These are phyloP conservation scores for Desmophyllum pertusum DNA, from an alignment of 92 coral and sea anemone genomes.

Conservation along the genomic window DNA sequence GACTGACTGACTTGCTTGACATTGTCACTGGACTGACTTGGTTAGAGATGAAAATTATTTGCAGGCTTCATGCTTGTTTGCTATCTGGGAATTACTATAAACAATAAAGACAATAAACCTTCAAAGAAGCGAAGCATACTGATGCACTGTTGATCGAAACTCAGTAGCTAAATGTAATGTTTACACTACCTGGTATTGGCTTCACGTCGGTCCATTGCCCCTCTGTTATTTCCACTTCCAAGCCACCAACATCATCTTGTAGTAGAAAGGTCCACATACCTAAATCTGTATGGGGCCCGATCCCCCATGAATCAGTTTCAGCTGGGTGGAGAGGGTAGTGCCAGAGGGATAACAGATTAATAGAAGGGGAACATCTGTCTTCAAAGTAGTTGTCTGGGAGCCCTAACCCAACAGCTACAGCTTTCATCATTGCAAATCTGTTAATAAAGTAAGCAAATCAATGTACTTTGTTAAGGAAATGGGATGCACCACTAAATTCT, in stretches of 20 bases:
- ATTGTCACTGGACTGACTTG: too few relatives aligned
- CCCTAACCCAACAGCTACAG: background rate
- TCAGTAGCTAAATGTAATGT: background rate
- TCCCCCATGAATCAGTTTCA: constrained; percentile 63
- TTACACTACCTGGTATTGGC: constrained; percentile 57
- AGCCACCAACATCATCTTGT: constrained; percentile 81
- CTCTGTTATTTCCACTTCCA: constrained; percentile 60
- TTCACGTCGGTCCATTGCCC: constrained; percentile 71
- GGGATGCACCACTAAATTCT: too few relatives aligned
- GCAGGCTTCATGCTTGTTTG: too few relatives aligned
- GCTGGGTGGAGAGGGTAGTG: constrained; percentile 67
- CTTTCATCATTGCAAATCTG: constrained; percentile 3
- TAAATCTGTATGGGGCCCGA: constrained; percentile 78
- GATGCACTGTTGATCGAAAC: background rate
- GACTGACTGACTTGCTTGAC: too few relatives aligned
- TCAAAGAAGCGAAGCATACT: background rate
- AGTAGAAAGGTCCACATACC: constrained; percentile 66
- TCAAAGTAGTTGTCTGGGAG: background rate
- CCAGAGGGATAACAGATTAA: constrained; percentile 61
- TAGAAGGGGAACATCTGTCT: constrained; percentile 41
- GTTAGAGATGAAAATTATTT: too few relatives aligned
- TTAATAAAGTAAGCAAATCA: background rate
- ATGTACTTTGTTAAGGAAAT: background rate
- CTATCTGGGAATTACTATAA: too few relatives aligned
- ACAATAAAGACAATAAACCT: too few relatives aligned